phyloP scores from a whole-genome alignment of 1,140 invertebrate genomes.

The Eriocheir sinensis region DNA sequence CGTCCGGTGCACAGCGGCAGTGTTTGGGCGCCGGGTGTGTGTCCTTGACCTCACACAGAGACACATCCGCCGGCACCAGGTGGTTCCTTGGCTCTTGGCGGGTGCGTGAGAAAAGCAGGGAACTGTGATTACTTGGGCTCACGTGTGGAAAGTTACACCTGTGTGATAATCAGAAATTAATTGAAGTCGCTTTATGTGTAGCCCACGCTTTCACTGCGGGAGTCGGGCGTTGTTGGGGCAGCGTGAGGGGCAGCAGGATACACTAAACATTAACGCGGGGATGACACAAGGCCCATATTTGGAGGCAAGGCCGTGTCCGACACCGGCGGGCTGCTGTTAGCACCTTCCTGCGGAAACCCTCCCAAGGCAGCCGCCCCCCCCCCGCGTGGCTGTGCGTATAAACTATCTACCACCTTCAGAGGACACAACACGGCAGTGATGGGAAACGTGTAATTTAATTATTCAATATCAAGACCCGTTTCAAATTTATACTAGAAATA shows the following conservation, averaged over 20 bases:
- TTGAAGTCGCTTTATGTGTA: not conserved
- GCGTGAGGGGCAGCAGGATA: slow-evolving; percentile 5
- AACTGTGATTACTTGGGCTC: not conserved
- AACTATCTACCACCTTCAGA: too few relatives aligned
- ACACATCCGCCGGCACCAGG: not conserved
- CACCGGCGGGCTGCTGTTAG: not conserved
- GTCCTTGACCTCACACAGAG: not conserved
- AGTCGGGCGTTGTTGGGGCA: not conserved
- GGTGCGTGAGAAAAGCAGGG: not conserved
- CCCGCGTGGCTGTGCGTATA: too few relatives aligned
- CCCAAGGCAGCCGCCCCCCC: not conserved
- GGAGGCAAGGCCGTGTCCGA: not conserved
- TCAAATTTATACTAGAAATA: not conserved
- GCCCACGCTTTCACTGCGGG: not conserved
- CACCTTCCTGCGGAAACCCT: slow-evolving; percentile 27
- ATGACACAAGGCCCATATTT: slow-evolving; percentile 42
- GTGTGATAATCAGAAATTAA: not conserved
- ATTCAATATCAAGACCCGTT: not conserved
- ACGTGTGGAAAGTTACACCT: not conserved
- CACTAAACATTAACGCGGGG: slow-evolving; percentile 11
- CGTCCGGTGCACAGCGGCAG: not conserved
- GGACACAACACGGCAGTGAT: not conserved
- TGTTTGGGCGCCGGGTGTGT: not conserved
- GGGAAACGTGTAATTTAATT: not conserved
- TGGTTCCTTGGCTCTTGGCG: not conserved